Evolutionary conservation across 2,797 vertebrate genomes (phyloP).

Genomic region (Molossus molossus): DNA sequence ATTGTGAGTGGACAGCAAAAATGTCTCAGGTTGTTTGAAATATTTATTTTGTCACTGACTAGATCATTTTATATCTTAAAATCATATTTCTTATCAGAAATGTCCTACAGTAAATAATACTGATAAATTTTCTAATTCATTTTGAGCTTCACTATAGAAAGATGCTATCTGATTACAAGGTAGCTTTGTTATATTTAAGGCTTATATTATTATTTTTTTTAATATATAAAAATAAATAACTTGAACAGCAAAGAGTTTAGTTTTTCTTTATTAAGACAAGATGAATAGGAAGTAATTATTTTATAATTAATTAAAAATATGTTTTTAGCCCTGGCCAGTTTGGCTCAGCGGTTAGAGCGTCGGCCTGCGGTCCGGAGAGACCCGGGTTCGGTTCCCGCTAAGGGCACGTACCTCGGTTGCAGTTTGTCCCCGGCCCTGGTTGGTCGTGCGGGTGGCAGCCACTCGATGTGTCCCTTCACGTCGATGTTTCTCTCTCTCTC

Average conservation of each 20-base stretch:
- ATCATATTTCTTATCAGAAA: conserved; percentile 30
- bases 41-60: conserved; percentile 17
- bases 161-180: neutral
- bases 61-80: conserved; percentile 46
- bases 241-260: neutral
- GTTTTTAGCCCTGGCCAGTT: too few species aligned
- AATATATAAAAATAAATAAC: conserved; percentile 61
- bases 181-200: neutral
- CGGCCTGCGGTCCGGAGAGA: too few species aligned
- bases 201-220: neutral
- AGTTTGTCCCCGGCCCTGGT: too few species aligned
- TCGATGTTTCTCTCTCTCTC: too few species aligned
- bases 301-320: neutral
- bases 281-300: conserved; percentile 33
- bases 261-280: conserved; percentile 8
- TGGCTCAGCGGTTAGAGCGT: too few species aligned
- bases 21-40: neutral
- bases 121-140: conserved; percentile 53
- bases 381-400: too few species aligned
- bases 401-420: too few species aligned
- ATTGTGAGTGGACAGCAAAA: conserved; percentile 39
- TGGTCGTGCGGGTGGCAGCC: too few species aligned
- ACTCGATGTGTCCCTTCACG: too few species aligned
- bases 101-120: neutral
- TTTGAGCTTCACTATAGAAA: conserved; percentile 51